Conservation (phyloP, 2,888 invertebrate genomes). For the Phyllotreta cruciferae region DNA sequence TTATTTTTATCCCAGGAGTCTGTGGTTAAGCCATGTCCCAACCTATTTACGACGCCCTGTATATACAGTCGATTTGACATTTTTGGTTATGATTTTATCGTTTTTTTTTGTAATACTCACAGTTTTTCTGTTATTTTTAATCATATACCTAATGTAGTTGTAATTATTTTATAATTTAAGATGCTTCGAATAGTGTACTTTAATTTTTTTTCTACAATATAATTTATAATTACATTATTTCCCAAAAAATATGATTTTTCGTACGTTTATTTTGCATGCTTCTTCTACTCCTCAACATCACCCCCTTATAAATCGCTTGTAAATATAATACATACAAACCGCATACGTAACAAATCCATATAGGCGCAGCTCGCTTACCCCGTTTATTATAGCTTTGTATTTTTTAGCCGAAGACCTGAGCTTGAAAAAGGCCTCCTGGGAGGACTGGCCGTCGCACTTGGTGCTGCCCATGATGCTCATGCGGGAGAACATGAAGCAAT, state of each 20-base stretch:
- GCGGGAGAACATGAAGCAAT: slow-evolving; percentile 63
- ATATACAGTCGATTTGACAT: too few relatives aligned
- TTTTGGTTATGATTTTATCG: too few relatives aligned
- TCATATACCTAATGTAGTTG: too few relatives aligned
- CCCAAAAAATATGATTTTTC: slow-evolving; percentile 5
- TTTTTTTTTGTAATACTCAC: too few relatives aligned
- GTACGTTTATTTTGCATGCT: slow-evolving; percentile 26
- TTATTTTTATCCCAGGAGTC: too few relatives aligned
- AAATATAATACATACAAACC: background rate
- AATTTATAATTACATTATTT: background rate
- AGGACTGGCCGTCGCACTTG: slow-evolving; percentile 77
- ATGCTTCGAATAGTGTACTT: too few relatives aligned
- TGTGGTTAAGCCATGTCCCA: too few relatives aligned
- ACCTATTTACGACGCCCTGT: too few relatives aligned
- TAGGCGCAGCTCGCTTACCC: background rate
- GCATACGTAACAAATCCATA: background rate
- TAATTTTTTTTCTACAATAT: too few relatives aligned
- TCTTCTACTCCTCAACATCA: slow-evolving; percentile 1
- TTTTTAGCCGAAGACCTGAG: slow-evolving; percentile 73
- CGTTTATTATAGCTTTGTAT: slow-evolving; percentile 19
- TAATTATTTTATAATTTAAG: too few relatives aligned
- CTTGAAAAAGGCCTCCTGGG: slow-evolving; percentile 70
- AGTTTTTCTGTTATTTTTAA: too few relatives aligned
- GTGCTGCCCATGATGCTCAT: slow-evolving; percentile 73
- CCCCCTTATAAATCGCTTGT: background rate